phyloP scores from a whole-genome alignment of 1,140 invertebrate species.

The Halesus radiatus region DNA sequence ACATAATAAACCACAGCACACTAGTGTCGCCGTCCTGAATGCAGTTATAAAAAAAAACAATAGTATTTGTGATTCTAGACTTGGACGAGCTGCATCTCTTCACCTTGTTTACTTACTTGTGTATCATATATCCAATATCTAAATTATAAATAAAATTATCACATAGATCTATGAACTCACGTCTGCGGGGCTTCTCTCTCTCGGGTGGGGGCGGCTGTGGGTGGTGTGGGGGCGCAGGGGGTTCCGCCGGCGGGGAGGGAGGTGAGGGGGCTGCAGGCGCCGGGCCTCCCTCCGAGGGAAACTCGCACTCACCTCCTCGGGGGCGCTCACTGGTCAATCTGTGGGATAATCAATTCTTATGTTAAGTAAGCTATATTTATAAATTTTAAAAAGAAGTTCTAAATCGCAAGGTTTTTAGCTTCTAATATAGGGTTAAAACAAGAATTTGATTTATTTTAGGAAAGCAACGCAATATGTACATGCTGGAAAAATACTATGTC shows the following conservation, averaged over 20 bases:
- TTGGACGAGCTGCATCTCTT: no score
- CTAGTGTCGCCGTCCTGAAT: neutral
- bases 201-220: conserved; percentile 48
- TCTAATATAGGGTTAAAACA: no score
- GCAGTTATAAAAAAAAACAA: no score
- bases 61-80: neutral
- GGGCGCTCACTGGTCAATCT: conserved; percentile 63
- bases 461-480: no score
- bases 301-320: conserved; percentile 61
- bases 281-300: conserved; percentile 61
- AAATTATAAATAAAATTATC: no score
- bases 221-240: conserved; percentile 38
- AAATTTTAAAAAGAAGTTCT: no score
- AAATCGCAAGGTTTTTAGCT: no score
- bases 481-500: no score
- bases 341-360: no score
- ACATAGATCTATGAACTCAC: conserved; percentile 40
- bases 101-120: neutral
- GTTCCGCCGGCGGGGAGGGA: neutral
- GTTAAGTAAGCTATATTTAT: no score
- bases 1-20: neutral
- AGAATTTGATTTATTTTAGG: no score
- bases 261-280: conserved; percentile 59
- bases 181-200: conserved; percentile 49
- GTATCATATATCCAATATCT: neutral